phyloP scores from a whole-genome alignment of 2,888 invertebrate genomes.

The Aphodius sticticus region DNA sequence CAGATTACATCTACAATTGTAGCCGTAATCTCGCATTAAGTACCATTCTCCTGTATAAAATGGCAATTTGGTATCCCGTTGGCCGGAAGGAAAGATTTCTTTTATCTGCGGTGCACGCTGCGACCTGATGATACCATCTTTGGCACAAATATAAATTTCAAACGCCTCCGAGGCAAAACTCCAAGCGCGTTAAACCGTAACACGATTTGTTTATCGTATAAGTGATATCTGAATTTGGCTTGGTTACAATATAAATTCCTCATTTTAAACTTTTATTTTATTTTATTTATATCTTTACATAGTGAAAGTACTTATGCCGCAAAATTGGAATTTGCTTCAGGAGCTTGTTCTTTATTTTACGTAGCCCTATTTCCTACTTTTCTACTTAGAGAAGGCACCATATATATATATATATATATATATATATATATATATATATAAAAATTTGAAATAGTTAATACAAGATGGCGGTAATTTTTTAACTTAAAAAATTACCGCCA shows the following conservation, averaged over 20 bases:
- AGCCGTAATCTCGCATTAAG: slow-evolving; percentile 35
- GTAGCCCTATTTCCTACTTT: too few species aligned
- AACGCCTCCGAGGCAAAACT: not conserved
- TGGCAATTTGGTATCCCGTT: slow-evolving; percentile 38
- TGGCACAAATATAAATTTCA: slow-evolving; percentile 4
- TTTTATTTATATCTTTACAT: not conserved
- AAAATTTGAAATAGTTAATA: too few species aligned
- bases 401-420: too few species aligned
- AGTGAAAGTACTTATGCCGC: not conserved
- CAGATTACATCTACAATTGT: slow-evolving; percentile 38
- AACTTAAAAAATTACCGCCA: too few species aligned
- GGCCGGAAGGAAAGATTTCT: slow-evolving; percentile 36
- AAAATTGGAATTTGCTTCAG: not conserved
- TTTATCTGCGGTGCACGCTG: slow-evolving; percentile 10
- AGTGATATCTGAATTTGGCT: not conserved
- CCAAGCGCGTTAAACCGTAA: slow-evolving; percentile 4
- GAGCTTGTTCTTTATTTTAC: too few species aligned
- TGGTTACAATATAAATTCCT: not conserved
- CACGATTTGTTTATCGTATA: slow-evolving; percentile 4
- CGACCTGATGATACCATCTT: not conserved
- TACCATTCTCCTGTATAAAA: slow-evolving; percentile 38
- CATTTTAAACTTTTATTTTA: not conserved
- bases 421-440: too few species aligned
- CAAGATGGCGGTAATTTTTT: too few species aligned
- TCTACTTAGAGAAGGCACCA: too few species aligned